Evolutionary conservation across 2,113 vertebrate species (phyloP).

Genomic region (Myotis davidii): DNA sequence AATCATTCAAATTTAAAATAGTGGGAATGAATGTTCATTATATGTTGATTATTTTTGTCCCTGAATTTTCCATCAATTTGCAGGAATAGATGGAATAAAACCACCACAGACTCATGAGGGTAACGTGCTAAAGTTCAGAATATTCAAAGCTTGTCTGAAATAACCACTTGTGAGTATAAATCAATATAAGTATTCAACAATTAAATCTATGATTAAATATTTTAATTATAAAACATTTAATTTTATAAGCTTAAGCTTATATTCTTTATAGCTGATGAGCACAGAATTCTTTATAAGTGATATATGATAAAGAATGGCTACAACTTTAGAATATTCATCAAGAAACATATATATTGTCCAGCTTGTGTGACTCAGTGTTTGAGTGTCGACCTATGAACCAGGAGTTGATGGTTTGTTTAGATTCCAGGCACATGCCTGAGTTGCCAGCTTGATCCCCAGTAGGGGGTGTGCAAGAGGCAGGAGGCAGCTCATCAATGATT

Average conservation of each 20-base stretch:
- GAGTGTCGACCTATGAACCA: too few species aligned
- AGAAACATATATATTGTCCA: constrained; percentile 68
- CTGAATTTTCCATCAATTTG: constrained; percentile 7
- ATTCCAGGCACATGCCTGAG: too few species aligned
- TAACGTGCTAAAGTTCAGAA: constrained; percentile 67
- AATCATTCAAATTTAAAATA: background rate
- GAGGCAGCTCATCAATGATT: too few species aligned
- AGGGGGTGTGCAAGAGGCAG: too few species aligned
- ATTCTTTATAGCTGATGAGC: constrained; percentile 81
- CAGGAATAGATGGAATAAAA: background rate
- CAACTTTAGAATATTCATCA: constrained; percentile 80
- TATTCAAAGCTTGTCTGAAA: constrained; percentile 74
- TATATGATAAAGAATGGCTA: constrained; percentile 80
- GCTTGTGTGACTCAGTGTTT: too few species aligned
- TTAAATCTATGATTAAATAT: constrained; percentile 80
- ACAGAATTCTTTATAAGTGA: constrained; percentile 83
- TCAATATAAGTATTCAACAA: constrained; percentile 80
- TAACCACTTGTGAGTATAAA: constrained; percentile 74
- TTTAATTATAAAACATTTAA: constrained; percentile 78
- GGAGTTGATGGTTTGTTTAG: too few species aligned
- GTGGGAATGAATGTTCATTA: background rate
- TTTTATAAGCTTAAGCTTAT: constrained; percentile 78
- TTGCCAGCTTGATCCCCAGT: too few species aligned
- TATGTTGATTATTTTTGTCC: background rate
- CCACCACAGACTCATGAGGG: constrained; percentile 51